Evolutionary conservation across 2,113 vertebrate genomes (phyloP).

Genomic region (Talpa occidentalis): DNA sequence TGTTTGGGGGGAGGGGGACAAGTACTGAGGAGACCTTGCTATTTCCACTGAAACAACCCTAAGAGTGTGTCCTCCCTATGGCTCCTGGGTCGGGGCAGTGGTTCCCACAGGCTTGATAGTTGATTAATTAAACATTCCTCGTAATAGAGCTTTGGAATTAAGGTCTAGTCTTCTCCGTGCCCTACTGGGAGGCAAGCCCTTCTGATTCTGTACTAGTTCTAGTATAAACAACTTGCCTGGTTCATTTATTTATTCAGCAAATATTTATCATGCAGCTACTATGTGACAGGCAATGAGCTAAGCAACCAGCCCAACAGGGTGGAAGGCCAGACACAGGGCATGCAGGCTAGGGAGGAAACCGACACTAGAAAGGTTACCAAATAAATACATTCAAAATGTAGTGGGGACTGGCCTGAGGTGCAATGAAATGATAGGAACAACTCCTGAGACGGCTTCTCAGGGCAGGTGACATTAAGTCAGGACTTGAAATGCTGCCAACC

Average conservation of each 20-base stretch:
- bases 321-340: neutral
- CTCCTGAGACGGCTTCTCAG: neutral
- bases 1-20: neutral
- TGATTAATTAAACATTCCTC: neutral
- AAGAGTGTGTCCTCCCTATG: neutral
- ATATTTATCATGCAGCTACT: conserved; percentile 56
- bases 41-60: neutral
- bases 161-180: neutral
- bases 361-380: neutral
- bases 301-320: neutral
- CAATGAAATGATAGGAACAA: neutral
- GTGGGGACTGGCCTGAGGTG: neutral
- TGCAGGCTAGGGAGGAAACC: neutral
- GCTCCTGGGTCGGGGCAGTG: neutral
- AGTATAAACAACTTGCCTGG: conserved; percentile 48
- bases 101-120: neutral
- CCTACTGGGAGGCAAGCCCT: neutral
- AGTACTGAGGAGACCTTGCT: neutral
- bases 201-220: conserved; percentile 26
- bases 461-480: neutral
- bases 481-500: neutral
- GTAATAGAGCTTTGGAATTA: neutral
- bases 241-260: conserved; percentile 55
- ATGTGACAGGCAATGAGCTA: neutral
- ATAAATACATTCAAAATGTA: neutral